These are phyloP conservation scores for Platygyra sinensis DNA, from an alignment of 64 coral and sea anemone genomes.

Conservation along the genomic window DNA sequence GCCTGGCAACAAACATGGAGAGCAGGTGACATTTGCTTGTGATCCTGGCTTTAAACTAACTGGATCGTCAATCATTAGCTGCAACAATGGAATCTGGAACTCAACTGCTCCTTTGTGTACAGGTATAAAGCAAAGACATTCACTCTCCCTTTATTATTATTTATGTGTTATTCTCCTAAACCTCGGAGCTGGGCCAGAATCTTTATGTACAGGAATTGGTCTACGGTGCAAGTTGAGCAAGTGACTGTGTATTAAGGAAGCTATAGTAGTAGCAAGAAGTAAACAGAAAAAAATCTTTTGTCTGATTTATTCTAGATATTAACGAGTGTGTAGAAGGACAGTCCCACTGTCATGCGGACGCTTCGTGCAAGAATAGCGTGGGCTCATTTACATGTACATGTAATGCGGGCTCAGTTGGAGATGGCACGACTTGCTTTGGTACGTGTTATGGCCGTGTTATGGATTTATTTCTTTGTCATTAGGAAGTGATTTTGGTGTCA, in stretches of 20 bases:
- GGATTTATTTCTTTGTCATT: no score
- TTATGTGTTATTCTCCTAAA: no score
- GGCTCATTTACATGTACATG: slow-evolving; percentile 53
- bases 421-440: slow-evolving; percentile 49
- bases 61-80: slow-evolving; percentile 34
- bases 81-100: slow-evolving; percentile 57
- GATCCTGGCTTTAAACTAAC: slow-evolving; percentile 2
- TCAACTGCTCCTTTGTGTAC: slow-evolving; percentile 4
- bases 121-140: not conserved
- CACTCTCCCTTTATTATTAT: no score
- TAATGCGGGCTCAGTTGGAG: slow-evolving; percentile 16
- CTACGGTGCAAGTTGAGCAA: no score
- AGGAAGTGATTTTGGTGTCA: no score
- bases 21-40: not conserved
- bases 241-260: no score
- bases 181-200: no score
- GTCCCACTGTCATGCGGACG: slow-evolving; percentile 45
- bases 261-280: no score
- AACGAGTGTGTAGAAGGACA: slow-evolving; percentile 39
- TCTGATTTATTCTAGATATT: slow-evolving; percentile 20
- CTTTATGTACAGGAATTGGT: no score
- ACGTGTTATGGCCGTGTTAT: not conserved
- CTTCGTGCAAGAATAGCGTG: slow-evolving; percentile 21
- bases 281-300: not conserved
- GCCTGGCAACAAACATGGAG: not conserved